Conservation (phyloP, 1,140 invertebrate genomes). For the Achroia grisella region DNA sequence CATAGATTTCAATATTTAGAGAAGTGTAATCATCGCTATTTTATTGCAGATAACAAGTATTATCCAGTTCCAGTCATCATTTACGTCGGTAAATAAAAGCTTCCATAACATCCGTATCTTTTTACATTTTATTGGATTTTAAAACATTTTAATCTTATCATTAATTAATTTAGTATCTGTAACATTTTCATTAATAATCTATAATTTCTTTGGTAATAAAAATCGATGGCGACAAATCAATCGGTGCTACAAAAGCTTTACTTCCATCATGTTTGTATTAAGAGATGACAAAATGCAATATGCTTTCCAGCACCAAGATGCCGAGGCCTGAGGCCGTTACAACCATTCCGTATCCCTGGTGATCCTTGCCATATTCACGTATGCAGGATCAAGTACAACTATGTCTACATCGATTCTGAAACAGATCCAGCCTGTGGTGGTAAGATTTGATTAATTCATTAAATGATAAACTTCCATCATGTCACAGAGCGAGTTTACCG, state of each 20-base stretch:
- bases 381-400: slow-evolving; percentile 51
- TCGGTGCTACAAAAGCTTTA: no score
- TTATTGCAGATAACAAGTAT: slow-evolving; percentile 31
- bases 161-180: no score
- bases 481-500: no score
- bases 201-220: no score
- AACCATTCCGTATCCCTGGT: slow-evolving; percentile 31
- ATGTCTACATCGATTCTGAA: slow-evolving; percentile 36
- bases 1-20: no score
- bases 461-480: no score
- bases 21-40: not conserved
- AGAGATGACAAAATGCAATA: not conserved
- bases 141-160: no score
- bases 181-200: no score
- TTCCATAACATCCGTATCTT: not conserved
- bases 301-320: slow-evolving; percentile 33
- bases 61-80: slow-evolving; percentile 38
- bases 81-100: slow-evolving; percentile 36
- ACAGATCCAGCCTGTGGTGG: slow-evolving; percentile 15
- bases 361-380: slow-evolving; percentile 27
- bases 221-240: not conserved
- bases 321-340: slow-evolving; percentile 26
- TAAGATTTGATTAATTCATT: slow-evolving; percentile 1
- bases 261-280: no score
- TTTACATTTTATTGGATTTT: no score